phyloP scores from a whole-genome alignment of 37 sponge, comb jelly and placozoan species.

The Amphimedon queenslandica region DNA sequence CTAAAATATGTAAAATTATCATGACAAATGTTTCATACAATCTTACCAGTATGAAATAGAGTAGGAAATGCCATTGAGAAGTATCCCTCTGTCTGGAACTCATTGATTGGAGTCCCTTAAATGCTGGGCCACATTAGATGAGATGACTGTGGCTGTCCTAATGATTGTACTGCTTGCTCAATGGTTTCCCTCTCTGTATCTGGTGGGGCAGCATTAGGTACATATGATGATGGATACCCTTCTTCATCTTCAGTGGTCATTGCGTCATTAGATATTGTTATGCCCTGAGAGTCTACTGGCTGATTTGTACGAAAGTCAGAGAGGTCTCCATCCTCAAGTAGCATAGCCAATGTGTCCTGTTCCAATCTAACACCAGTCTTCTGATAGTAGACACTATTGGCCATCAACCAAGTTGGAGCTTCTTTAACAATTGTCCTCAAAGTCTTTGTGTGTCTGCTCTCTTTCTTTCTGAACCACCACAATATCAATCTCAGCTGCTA shows the following conservation, averaged over 20 bases:
- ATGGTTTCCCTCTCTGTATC: not conserved
- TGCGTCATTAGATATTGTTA: too few species aligned
- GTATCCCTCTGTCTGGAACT: slow-evolving; percentile 48
- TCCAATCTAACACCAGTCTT: too few species aligned
- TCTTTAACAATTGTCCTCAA: slow-evolving; percentile 13
- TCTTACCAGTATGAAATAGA: slow-evolving; percentile 35
- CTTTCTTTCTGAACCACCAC: slow-evolving; percentile 8
- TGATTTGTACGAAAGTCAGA: not conserved
- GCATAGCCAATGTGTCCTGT: too few species aligned
- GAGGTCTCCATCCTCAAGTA: slow-evolving; percentile 40
- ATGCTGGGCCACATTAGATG: slow-evolving; percentile 18
- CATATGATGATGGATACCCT: slow-evolving; percentile 8
- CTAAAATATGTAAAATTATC: too few species aligned
- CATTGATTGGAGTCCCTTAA: slow-evolving; percentile 32
- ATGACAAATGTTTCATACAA: too few species aligned
- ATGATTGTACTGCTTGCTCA: slow-evolving; percentile 16
- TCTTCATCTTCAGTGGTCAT: too few species aligned
- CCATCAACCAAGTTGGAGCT: slow-evolving; percentile 33
- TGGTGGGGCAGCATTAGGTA: slow-evolving; percentile 14
- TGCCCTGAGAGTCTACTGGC: too few species aligned
- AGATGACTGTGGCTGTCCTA: slow-evolving; percentile 4
- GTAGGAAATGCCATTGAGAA: slow-evolving; percentile 41
- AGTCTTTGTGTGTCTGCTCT: slow-evolving; percentile 40
- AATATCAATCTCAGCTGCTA: too few species aligned
- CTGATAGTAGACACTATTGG: too few species aligned